Conservation (phyloP, 2,113 vertebrate species). For the Promerops cafer region DNA sequence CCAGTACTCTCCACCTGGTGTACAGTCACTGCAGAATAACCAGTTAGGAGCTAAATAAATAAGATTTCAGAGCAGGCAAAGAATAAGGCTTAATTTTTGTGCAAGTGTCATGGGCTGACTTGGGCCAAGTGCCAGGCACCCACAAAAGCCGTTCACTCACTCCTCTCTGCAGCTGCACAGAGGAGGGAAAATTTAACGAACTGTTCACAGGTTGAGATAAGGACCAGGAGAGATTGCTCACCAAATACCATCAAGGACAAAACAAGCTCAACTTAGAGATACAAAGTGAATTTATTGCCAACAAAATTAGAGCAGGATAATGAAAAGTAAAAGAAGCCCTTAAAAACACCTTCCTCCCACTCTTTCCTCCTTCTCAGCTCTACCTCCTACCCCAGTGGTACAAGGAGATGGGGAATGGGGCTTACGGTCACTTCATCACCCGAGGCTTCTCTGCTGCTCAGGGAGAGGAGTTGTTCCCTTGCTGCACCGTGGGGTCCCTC, state of each 20-base stretch:
- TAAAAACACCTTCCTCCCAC: neutral
- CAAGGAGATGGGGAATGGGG: neutral
- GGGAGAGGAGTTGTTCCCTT: neutral
- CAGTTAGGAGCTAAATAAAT: neutral
- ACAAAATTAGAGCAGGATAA: neutral
- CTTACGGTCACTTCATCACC: neutral
- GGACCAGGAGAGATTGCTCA: neutral
- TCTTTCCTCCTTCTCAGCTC: neutral
- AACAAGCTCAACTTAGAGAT: neutral
- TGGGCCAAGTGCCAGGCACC: neutral
- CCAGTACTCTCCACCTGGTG: neutral
- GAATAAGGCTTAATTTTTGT: neutral
- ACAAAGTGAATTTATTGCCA: neutral
- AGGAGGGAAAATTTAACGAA: neutral
- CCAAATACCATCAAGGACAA: neutral
- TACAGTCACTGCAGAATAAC: neutral
- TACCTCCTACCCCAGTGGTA: fast-evolving
- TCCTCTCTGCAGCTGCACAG: neutral
- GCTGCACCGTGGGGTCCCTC: neutral
- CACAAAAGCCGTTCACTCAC: fast-evolving
- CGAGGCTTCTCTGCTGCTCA: neutral
- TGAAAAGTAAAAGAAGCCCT: neutral
- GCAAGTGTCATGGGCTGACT: neutral
- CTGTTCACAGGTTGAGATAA: neutral
- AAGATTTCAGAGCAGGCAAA: neutral